Conservation (phyloP, 2,888 invertebrate genomes). For the Didymodactylos carnosus region DNA sequence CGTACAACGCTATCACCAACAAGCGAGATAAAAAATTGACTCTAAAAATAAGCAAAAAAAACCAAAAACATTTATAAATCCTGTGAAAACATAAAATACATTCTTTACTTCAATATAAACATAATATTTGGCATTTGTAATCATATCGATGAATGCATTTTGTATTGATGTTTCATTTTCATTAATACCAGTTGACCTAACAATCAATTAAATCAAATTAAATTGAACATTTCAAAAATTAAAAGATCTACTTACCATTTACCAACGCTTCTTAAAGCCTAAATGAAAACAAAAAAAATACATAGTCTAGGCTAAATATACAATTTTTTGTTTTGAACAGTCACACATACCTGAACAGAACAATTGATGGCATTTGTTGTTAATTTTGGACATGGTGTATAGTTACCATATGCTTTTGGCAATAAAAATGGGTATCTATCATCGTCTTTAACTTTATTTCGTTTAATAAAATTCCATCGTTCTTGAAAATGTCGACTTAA, state of each 20-base stretch:
- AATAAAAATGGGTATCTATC: constrained; percentile 57
- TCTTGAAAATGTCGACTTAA: constrained; percentile 81
- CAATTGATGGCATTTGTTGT: constrained; percentile 2
- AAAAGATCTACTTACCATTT: too few species aligned
- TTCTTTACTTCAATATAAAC: constrained; percentile 93
- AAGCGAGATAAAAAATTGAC: constrained; percentile 80
- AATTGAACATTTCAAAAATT: too few species aligned
- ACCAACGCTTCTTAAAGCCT: background rate
- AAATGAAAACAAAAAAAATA: background rate
- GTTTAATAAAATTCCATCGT: constrained; percentile 65
- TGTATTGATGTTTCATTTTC: constrained; percentile 75
- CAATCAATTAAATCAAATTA: too few species aligned
- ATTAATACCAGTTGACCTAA: constrained; percentile 75
- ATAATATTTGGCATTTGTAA: constrained; percentile 70
- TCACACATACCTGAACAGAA: background rate
- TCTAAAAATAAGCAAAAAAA: too few species aligned
- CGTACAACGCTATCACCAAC: constrained; percentile 48
- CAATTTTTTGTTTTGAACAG: background rate
- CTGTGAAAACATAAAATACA: too few species aligned
- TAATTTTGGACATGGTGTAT: background rate
- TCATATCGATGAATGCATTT: constrained; percentile 75
- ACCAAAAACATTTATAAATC: too few species aligned
- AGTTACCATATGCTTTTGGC: constrained; percentile 54
- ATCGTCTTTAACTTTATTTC: constrained; percentile 48
- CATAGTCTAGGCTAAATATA: background rate